Conservation (phyloP, 2,797 vertebrate species). For the Discoglossus pictus region DNA sequence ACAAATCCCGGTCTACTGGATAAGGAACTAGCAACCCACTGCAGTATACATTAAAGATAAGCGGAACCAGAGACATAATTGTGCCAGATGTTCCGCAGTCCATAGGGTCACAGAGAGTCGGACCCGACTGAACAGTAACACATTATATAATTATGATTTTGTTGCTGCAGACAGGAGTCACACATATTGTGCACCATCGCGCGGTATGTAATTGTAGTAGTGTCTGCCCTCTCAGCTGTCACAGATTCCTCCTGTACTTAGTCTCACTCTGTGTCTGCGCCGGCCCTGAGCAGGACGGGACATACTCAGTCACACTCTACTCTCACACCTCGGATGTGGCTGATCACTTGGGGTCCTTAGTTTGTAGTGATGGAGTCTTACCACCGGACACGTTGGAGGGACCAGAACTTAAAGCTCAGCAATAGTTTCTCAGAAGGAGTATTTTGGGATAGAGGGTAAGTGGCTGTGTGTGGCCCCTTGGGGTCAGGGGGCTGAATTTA, state of each 20-base stretch:
- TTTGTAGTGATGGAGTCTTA: slow-evolving; percentile 19
- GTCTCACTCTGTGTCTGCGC: slow-evolving; percentile 17
- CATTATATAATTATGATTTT: too few species aligned
- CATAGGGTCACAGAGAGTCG: too few species aligned
- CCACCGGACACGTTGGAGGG: slow-evolving; percentile 12
- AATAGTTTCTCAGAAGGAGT: slow-evolving; percentile 30
- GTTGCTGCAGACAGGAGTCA: too few species aligned
- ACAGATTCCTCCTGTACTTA: background rate
- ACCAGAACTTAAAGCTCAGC: background rate
- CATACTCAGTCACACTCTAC: background rate
- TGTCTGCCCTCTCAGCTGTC: slow-evolving; percentile 37
- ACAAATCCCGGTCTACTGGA: too few species aligned
- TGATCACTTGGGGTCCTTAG: background rate
- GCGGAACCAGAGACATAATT: too few species aligned
- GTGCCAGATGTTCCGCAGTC: too few species aligned
- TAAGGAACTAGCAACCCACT: too few species aligned
- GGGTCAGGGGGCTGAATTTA: too few species aligned
- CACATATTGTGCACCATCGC: too few species aligned
- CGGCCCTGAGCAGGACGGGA: background rate
- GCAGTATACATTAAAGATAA: too few species aligned
- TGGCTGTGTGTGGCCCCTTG: background rate
- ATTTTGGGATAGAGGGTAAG: slow-evolving; percentile 37
- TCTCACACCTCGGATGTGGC: background rate
- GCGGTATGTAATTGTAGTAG: too few species aligned
- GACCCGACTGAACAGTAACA: too few species aligned